A percentile compares a stretch with the other conserved stretches of the same genome.
Evolutionary conservation across 2,113 vertebrate species (phyloP).

Genomic region (Poecilia latipinna): DNA sequence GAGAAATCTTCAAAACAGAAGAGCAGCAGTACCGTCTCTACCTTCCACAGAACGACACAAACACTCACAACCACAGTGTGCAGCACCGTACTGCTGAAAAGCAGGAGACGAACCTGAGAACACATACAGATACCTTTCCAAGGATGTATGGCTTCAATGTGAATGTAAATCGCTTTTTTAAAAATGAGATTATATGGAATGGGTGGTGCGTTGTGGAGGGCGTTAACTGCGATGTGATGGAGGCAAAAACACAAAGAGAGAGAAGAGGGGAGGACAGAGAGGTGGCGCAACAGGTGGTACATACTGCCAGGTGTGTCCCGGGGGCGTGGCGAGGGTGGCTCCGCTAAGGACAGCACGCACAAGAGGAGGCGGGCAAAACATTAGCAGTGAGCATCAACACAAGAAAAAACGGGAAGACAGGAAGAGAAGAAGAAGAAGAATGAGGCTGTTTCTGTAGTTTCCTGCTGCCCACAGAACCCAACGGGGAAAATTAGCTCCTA

Average conservation of each 20-base stretch:
- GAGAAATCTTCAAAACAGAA: constrained; percentile 54
- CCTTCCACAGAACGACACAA: constrained; percentile 46
- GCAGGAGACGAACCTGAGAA: constrained; percentile 26
- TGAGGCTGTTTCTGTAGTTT: constrained; percentile 8
- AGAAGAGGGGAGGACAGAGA: constrained; percentile 34
- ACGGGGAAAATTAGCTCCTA: not conserved
- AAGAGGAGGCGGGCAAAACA: constrained; percentile 85
- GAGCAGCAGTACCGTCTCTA: constrained; percentile 48
- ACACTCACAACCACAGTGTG: constrained; percentile 41
- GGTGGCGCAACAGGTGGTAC: constrained; percentile 84
- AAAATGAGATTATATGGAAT: constrained; percentile 6
- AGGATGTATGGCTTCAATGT: constrained; percentile 9
- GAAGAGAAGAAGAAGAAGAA: not conserved
- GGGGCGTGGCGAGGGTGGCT: constrained; percentile 87
- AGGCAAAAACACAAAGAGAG: constrained; percentile 54
- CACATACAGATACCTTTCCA: constrained; percentile 30
- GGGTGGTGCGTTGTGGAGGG: constrained; percentile 14
- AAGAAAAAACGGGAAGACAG: constrained; percentile 49
- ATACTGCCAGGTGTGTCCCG: constrained; percentile 93
- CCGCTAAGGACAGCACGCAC: constrained; percentile 90
- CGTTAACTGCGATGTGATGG: constrained; percentile 54
- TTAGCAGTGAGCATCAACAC: constrained; percentile 78
- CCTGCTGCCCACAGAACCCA: not conserved
- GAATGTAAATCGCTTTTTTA: constrained; percentile 1
- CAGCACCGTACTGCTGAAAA: constrained; percentile 42